Conservation (phyloP, 2,113 vertebrate species). For the Paratilapia polleni region DNA sequence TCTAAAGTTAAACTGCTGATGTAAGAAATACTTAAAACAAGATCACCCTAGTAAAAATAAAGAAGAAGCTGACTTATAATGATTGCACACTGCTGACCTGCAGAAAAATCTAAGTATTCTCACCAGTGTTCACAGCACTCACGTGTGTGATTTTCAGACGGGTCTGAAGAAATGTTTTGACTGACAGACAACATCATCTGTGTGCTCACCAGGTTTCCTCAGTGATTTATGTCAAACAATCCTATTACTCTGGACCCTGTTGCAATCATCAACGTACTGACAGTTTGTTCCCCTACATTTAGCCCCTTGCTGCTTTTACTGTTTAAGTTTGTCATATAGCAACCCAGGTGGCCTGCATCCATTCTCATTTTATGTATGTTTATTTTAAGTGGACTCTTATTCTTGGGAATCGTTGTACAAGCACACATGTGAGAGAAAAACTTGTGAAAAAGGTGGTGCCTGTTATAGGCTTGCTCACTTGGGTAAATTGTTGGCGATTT, state of each 20-base stretch:
- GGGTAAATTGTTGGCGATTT: constrained; percentile 13
- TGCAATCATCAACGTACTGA: constrained; percentile 36
- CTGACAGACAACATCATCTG: background rate
- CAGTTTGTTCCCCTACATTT: constrained; percentile 37
- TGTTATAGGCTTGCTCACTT: background rate
- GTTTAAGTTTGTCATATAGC: constrained; percentile 32
- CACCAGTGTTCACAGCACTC: background rate
- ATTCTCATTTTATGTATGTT: constrained; percentile 24
- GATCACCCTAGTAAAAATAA: background rate
- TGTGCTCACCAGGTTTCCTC: constrained; percentile 6
- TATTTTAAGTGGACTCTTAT: constrained; percentile 3
- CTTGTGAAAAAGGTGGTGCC: background rate
- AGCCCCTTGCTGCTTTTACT: constrained; percentile 33
- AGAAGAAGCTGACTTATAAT: background rate
- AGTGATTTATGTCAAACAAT: constrained; percentile 48
- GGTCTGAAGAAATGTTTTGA: constrained; percentile 20
- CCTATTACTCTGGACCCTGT: constrained; percentile 14
- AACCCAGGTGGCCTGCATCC: constrained; percentile 19
- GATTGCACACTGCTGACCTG: background rate
- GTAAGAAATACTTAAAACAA: background rate
- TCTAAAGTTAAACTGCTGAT: background rate
- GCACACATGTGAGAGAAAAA: background rate
- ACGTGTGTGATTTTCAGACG: background rate
- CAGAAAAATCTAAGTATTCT: background rate
- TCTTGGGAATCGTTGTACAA: background rate